A percentile compares a stretch with the other conserved stretches of the same genome.
Conservation (phyloP, 2,113 vertebrate genomes). For the Sminthopsis crassicaudata region DNA sequence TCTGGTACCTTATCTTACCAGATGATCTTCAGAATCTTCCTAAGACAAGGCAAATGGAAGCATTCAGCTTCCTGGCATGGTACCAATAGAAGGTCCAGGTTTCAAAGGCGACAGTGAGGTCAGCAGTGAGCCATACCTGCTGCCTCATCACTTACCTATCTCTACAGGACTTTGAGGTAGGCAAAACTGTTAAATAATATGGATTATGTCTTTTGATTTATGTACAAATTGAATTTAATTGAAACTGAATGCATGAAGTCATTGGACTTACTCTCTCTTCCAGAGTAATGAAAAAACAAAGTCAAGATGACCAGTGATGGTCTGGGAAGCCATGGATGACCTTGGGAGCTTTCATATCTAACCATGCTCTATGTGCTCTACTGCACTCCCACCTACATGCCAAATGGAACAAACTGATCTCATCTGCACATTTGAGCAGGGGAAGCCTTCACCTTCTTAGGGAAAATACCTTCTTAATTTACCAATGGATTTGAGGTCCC, state of each 20-base stretch:
- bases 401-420: neutral
- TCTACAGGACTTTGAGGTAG: too few relatives aligned
- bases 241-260: neutral
- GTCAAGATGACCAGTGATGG: neutral
- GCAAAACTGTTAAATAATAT: neutral
- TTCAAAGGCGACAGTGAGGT: neutral
- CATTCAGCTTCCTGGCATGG: neutral
- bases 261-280: neutral
- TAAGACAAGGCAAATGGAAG: neutral
- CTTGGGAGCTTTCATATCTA: neutral
- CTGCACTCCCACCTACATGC: neutral
- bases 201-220: neutral
- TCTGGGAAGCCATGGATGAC: neutral
- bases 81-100: neutral
- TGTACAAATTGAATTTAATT: neutral
- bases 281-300: neutral
- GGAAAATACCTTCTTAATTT: too few relatives aligned
- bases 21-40: neutral
- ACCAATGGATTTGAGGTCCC: too few relatives aligned
- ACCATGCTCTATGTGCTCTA: neutral
- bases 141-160: neutral
- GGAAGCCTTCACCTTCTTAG: too few relatives aligned
- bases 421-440: neutral
- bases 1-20: neutral
- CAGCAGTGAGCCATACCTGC: neutral